Evolutionary conservation across 2,113 vertebrate species (phyloP), one percentile per base, ranked within the genome.

Genomic region (Perca flavescens): DNA sequence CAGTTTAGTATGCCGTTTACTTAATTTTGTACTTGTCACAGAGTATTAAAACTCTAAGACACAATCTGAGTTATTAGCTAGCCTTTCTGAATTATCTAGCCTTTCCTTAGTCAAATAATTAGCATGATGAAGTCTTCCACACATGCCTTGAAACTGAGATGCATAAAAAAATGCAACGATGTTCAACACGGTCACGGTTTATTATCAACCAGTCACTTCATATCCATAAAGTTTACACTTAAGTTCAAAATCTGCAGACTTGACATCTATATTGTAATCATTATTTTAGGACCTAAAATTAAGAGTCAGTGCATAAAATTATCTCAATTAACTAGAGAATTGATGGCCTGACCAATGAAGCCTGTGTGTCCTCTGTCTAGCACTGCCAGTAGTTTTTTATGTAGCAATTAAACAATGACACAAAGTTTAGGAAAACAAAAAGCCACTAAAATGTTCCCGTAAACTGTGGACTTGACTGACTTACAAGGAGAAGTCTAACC

Each of bases 41-140:
- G 62, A 84, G 83, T 84, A 86, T 86, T 79, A 87, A 79, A 86
- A 74, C 76, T 90, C 73, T 66, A 49, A 72, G 77, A 91, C 76
- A 86, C 80, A 79, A 56, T 76, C 90, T 89, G 67, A 83, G 60
- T 92, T 84, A 75, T 81, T 94, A 91, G 81, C 67, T 90, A 90
- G 86, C 53, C 66, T 90, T 89, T 89, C 68, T 83, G 62, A 86
- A 85, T 86, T 82, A 86, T 85, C 81, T 88, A 89, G 79, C 65
- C 52, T 86, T 88, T 91, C 74, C 77, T 73, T 88, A 87, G 83
- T 92, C 70, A 31, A 68, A 74, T 78, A 74, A 77, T 79, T 88
- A 89, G 88, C 85, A 86, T 84, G 88, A 91, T 77, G 21, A 89
- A 89, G 91, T 94, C 91, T 93, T 94, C 89, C 92, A 90, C 84